Evolutionary conservation across 2,888 invertebrate genomes (phyloP), one percentile per base, ranked within the genome.

Genomic region (Hylaea fasciaria): DNA sequence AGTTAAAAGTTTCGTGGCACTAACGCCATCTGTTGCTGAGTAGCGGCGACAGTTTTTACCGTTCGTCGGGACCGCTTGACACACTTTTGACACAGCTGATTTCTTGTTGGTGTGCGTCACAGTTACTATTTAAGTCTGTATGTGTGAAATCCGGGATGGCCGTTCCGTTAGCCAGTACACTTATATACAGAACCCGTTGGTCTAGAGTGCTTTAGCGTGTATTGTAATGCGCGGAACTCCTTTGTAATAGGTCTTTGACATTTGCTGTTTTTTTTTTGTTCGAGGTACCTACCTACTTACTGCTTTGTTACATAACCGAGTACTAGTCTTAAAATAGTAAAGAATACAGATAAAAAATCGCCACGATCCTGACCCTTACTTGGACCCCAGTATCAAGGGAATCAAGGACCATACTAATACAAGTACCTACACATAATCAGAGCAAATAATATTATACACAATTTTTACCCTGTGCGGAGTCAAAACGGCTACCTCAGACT

Each of bases 61-160:
- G 88, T 86, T 87, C 76, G 67, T 68, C 72, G 76, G 73, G 76
- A 86, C 86, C 82, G 84, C 83, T 83, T 92, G 91, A 91, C 91
- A 89, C 85, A 92, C 77, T 85, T 91, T 85, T 73, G 72, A 74
- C 83, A 79, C 91, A 91, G 91, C 91, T 91, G 91, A 80, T 85
- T 78, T 76, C 65, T 49, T 51, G 41, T 55, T 65, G 68, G 76
- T 80, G 73, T 74, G 81, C 73, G 78, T 74, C 76, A 74, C 70
- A 70, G 78, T 71, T 70, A 70, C 72, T 71, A 75, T 68, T 72
- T 41, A 72, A 70, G 72, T 70, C 57, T 69, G 69, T 71, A 62
- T 76, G 81, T 84, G 78, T 83, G 82, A 72, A 74, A 82, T 86
- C 87, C 86, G 84, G 87, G 85, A 84, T 80, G 81, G 69, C 85